Base-by-base conservation (phyloP, 2,888 invertebrate species). In the Eubasilissa splendida region DNA sequence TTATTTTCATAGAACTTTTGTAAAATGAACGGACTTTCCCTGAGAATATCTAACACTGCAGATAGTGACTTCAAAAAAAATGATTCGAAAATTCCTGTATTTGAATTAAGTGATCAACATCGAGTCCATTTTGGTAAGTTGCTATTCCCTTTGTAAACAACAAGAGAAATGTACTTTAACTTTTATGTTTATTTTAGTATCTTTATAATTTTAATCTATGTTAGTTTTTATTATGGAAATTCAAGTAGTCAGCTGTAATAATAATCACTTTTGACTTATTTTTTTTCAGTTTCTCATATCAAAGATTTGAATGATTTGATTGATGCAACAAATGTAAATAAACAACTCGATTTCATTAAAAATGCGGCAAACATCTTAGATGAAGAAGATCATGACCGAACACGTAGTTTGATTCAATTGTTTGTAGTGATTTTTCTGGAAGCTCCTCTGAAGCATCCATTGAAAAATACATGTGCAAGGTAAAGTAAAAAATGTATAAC, bases 401-500 rank as follows among this genome's bases (percentile, higher is more conserved):
- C 52, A 31, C 22, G 50, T 4, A 71, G 31, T 54, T 22, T 70
- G 7, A 80, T 87, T 14, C 85, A 86, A 83, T 87, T 89, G 78
- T 84, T 89, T 3, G 85, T 87, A 31, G 87, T 88, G 82, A 75
- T 88, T 0, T 87, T 86, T 33, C 86, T 89, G 63, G 82, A 84
- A 77, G 85, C 86, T 56, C 87, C 88, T 0, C 83, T 87, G 0
- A 89, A 88, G 81, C 89, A 89, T 85, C 87, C 89, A 8, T 85
- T 89, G 22, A 87, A 88, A 71, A 87, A 87, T 84, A 86, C 87
- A 80, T 84, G 88, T 31, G 81, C 85, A 22, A 88, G 87, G 89
- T 89, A 85, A 50, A 5, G 12, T 70, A 12, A 70, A 50, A 52
- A 52, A 9, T 22, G 22, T 22, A 1, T 22, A 22, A 22, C 1